Percentiles rank a stretch among this genome's conserved stretches.
Evolutionary conservation across 2,113 vertebrate genomes (phyloP).

Genomic region (Calcarius ornatus): DNA sequence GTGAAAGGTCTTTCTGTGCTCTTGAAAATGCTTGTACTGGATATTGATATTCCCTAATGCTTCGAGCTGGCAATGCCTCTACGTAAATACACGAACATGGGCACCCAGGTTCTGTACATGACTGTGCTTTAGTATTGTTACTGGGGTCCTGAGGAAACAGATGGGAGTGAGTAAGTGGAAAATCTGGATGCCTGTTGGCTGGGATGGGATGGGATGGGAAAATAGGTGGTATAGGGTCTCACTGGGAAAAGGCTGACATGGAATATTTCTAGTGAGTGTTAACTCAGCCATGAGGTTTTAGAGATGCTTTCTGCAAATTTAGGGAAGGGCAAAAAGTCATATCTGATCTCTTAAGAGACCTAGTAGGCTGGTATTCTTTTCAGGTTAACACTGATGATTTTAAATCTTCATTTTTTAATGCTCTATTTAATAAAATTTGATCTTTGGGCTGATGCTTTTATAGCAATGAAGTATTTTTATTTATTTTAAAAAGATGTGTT

Average conservation of each 20-base stretch:
- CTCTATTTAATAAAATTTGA: neutral
- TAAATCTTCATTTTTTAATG: neutral
- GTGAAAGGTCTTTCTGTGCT: neutral
- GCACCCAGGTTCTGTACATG: neutral
- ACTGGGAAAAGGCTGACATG: neutral
- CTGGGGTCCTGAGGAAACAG: neutral
- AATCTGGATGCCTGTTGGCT: neutral
- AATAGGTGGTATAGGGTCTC: neutral
- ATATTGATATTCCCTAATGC: neutral
- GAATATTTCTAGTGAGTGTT: neutral
- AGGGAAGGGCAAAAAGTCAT: neutral
- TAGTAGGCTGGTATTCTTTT: neutral
- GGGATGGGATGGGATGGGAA: neutral
- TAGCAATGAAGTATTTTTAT: neutral
- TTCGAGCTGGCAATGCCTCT: neutral
- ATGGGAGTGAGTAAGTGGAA: neutral
- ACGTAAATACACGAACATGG: neutral
- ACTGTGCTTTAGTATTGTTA: neutral
- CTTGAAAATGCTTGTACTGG: neutral
- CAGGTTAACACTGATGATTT: neutral
- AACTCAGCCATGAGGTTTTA: neutral
- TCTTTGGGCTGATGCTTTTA: neutral
- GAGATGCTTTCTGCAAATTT: neutral
- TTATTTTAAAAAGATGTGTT: neutral
- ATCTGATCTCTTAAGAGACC: neutral